A percentile compares a stretch with the other conserved stretches of the same genome.
phyloP scores from a whole-genome alignment of 2,113 vertebrate species.

The Strix uralensis region DNA sequence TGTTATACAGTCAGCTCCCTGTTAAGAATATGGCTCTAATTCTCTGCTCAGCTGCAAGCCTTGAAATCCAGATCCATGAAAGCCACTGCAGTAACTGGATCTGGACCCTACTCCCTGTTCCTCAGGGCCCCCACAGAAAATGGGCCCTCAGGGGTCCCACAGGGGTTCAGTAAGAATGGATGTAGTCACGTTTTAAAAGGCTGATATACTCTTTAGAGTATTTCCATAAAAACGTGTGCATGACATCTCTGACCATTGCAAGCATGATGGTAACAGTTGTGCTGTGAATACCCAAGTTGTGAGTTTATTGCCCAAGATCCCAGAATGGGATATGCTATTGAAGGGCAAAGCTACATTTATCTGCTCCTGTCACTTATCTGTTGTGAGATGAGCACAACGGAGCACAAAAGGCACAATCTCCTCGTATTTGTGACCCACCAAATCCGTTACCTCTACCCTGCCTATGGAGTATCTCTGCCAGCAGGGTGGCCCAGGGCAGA shows the following conservation, averaged over 20 bases:
- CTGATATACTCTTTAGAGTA: not conserved
- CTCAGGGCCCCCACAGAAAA: not conserved
- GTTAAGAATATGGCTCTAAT: not conserved
- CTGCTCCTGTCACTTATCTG: not conserved
- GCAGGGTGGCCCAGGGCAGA: not conserved
- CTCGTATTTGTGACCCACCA: not conserved
- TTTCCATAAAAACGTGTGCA: not conserved
- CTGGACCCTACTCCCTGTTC: not conserved
- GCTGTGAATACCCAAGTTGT: fast-evolving
- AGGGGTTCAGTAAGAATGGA: not conserved
- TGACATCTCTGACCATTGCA: not conserved
- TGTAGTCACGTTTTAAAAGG: not conserved
- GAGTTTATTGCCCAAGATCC: not conserved
- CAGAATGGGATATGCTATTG: not conserved
- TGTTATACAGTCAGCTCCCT: not conserved
- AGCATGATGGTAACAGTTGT: not conserved
- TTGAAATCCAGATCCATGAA: not conserved
- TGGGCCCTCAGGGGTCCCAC: not conserved
- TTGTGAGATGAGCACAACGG: fast-evolving
- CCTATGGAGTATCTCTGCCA: fast-evolving
- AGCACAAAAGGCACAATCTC: not conserved
- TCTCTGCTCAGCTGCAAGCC: not conserved
- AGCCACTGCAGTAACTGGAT: not conserved
- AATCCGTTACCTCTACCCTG: not conserved
- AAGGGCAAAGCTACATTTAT: not conserved